Percentiles rank a stretch among this genome's conserved stretches.
These are phyloP conservation scores for Fissipunctia ypsillon DNA, from an alignment of 2,888 invertebrate genomes.

Conservation along the genomic window DNA sequence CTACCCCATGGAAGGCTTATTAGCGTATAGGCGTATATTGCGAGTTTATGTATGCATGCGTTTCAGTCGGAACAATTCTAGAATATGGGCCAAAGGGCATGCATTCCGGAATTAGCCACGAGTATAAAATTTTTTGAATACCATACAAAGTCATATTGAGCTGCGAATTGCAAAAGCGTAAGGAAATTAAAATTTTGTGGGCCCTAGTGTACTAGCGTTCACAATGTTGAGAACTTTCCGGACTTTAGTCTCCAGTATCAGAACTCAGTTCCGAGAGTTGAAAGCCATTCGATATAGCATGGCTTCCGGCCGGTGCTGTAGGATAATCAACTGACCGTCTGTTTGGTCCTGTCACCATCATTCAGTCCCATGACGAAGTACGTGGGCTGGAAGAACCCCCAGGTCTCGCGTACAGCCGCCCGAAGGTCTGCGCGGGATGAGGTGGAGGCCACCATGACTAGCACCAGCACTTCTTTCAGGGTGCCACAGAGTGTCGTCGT, in stretches of 20 bases:
- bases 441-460: slow-evolving; percentile 17
- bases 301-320: too few relatives aligned
- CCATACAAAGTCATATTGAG: neutral
- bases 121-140: neutral
- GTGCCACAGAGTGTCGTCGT: neutral
- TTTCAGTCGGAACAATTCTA: neutral
- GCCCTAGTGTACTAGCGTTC: too few relatives aligned
- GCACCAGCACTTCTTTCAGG: neutral
- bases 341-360: neutral
- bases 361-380: slow-evolving; percentile 8
- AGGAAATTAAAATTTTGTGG: too few relatives aligned
- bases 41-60: neutral
- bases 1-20: neutral
- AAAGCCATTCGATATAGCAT: neutral
- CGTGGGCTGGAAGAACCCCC: slow-evolving; percentile 8
- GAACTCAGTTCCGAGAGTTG: neutral
- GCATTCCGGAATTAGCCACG: slow-evolving; percentile 31
- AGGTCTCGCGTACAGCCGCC: slow-evolving; percentile 6
- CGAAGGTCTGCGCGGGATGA: neutral
- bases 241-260: too few relatives aligned
- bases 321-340: neutral
- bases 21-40: too few relatives aligned
- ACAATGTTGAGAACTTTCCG: too few relatives aligned
- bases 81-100: neutral
- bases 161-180: neutral